Conservation (phyloP, 2,888 invertebrate genomes). For the Galerucella calmariensis region DNA sequence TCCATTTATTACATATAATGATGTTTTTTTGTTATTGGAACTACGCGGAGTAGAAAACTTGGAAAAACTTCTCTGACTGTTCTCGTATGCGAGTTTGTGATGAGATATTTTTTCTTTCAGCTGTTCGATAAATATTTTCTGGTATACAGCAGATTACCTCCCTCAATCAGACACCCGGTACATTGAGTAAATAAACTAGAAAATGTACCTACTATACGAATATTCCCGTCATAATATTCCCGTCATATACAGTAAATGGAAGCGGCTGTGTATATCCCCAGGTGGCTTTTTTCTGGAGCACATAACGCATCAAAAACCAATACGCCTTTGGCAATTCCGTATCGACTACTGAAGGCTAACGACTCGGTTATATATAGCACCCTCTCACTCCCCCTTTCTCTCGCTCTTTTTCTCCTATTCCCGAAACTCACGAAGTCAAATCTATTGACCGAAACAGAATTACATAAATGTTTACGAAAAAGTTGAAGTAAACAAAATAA, state of each 20-base stretch:
- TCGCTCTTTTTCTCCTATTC: neutral
- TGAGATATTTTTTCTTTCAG: too few relatives aligned
- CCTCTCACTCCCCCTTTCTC: neutral
- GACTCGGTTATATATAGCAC: conserved; percentile 26
- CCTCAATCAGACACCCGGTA: neutral
- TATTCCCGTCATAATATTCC: conserved; percentile 30
- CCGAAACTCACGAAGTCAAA: conserved; percentile 17
- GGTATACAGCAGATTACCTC: too few relatives aligned
- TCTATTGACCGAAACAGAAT: conserved; percentile 31
- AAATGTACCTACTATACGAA: conserved; percentile 29
- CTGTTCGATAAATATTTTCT: too few relatives aligned
- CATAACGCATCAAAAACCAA: conserved; percentile 43
- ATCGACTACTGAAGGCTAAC: conserved; percentile 36
- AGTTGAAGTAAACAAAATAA: conserved; percentile 13
- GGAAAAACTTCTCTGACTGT: too few relatives aligned
- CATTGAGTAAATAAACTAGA: conserved; percentile 27
- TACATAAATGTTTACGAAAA: conserved; percentile 23
- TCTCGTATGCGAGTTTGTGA: too few relatives aligned
- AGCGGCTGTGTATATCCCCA: conserved; percentile 36
- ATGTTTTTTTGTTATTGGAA: too few relatives aligned
- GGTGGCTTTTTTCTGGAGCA: conserved; percentile 41
- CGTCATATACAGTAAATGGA: conserved; percentile 32
- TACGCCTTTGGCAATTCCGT: conserved; percentile 42
- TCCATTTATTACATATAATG: too few relatives aligned
- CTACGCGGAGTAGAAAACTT: too few relatives aligned